These are phyloP conservation scores for Drosophila nigricruria DNA, from an alignment of 2,888 invertebrate genomes.

Conservation along the genomic window DNA sequence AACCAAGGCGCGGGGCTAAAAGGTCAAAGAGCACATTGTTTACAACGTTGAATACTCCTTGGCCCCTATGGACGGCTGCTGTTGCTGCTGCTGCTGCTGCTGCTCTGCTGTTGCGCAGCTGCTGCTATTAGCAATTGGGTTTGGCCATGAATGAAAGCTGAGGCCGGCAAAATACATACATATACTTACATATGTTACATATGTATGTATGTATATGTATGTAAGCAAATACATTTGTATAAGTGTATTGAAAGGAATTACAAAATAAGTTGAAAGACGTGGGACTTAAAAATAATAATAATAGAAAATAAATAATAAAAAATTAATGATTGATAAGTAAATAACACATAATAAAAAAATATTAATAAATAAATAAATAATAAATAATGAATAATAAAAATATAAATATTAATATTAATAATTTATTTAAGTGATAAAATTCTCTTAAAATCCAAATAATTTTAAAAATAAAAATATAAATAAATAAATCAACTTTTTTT, in stretches of 20 bases:
- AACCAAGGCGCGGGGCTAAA: slow-evolving; percentile 33
- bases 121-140: slow-evolving; percentile 13
- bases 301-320: not conserved
- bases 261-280: not conserved
- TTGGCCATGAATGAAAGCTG: slow-evolving; percentile 72
- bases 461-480: not conserved
- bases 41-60: slow-evolving; percentile 45
- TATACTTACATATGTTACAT: not conserved
- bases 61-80: not conserved
- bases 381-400: not conserved
- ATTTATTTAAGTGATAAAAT: not conserved
- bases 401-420: not conserved
- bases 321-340: no score
- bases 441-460: no score
- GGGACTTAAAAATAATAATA: not conserved
- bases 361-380: no score
- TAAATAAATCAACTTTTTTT: not conserved
- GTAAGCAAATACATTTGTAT: not conserved
- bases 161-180: slow-evolving; percentile 54
- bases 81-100: not conserved
- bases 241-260: not conserved
- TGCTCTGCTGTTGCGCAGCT: not conserved
- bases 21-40: slow-evolving; percentile 76
- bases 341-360: no score
- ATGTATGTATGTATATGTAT: not conserved